phyloP scores from a whole-genome alignment of 2,888 invertebrate genomes.

The Rhorus exstirpatorius region DNA sequence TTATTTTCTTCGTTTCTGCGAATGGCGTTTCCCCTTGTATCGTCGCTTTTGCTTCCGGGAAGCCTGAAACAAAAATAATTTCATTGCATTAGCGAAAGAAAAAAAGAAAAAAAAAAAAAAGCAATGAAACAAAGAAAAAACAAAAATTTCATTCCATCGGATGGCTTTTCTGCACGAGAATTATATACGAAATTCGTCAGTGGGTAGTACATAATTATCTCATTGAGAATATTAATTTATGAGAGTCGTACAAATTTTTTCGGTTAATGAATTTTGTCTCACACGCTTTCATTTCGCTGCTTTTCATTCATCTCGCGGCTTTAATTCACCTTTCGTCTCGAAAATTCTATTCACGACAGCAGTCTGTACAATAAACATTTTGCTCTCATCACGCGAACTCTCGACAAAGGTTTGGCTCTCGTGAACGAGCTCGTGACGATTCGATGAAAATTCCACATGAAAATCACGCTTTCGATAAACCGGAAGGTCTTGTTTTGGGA shows the following conservation, averaged over 20 bases:
- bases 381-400: too few species aligned
- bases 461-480: too few species aligned
- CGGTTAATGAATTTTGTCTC: not conserved
- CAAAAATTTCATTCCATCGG: not conserved
- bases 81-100: not conserved
- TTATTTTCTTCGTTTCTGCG: constrained; percentile 67
- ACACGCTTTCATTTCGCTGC: too few species aligned
- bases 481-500: too few species aligned
- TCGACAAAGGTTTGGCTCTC: too few species aligned
- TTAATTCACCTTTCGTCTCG: too few species aligned
- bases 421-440: too few species aligned
- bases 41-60: constrained; percentile 52
- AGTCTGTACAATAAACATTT: too few species aligned
- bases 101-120: constrained; percentile 12
- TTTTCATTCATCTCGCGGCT: too few species aligned
- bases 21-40: constrained; percentile 46
- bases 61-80: constrained; percentile 57
- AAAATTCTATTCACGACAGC: too few species aligned
- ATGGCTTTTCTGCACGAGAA: not conserved
- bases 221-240: not conserved
- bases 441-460: too few species aligned
- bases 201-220: not conserved
- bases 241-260: not conserved
- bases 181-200: not conserved
- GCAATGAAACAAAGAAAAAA: not conserved